Evolutionary conservation across 2,888 invertebrate genomes (phyloP), one percentile per base, ranked within the genome.

Genomic region (Sminthurides aquaticus): DNA sequence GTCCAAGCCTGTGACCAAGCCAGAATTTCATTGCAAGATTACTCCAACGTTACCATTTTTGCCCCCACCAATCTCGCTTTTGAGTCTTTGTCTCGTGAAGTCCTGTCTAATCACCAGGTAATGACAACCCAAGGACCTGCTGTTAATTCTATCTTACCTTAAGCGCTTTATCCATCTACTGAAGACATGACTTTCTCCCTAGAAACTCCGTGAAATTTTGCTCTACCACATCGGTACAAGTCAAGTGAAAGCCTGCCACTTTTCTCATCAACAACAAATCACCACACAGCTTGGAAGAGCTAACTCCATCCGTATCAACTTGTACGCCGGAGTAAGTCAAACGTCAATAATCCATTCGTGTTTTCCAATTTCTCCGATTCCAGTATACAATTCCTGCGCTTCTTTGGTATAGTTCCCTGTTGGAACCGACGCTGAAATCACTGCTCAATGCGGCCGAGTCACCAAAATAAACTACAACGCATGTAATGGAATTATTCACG

Each of bases 401-500:
- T 20, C 49, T 49, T 25, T 48, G n/a, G n/a, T 59, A 29, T 28
- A 71, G 71, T 68, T 70, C 59, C 66, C 70, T 15, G 24, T 71
- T 28, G 68, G 68, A 27, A 59, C 52, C 18, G 71, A 74, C n/a
- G 82, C 84, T 70, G 80, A 84, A 59, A 83, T 84, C 1, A 86
- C 87, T 0, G 84, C 85, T 0, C 87, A 88, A 76, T 88, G 88
- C 76, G 86, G 86, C 1, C 80, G 83, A 8, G 76, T 88, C 15
- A 79, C 83, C 1, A 82, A 82, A 69, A 81, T 83, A 64, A 86
- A 86, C 71, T 82, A 84, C 67, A 82, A 84, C 75, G 84, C 85
- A 34, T 88, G 88, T 74, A 86, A 86, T 64, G 86, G 86, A 0
- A 81, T 85, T 8, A 78, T 87, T 24, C 86, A 88, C 75, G 83